A percentile compares a stretch with the other conserved stretches of the same genome.
Evolutionary conservation across 2,113 vertebrate species (phyloP).

Genomic region (Martes martes): DNA sequence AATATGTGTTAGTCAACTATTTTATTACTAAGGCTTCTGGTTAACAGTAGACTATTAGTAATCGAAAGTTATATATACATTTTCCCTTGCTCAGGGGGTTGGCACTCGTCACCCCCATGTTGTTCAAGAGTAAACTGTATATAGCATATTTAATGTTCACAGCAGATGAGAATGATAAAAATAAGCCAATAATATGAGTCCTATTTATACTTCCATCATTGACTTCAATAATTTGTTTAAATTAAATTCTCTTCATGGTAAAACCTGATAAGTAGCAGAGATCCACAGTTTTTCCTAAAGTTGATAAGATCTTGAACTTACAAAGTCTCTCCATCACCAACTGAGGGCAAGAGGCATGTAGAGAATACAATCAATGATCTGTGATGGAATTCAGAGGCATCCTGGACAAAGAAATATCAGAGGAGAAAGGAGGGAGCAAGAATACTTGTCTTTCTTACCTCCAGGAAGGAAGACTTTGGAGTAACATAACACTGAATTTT

Average conservation of each 20-base stretch:
- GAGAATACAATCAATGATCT: not conserved
- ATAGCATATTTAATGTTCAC: not conserved
- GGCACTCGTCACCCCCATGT: not conserved
- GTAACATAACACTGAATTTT: not conserved
- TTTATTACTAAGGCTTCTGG: not conserved
- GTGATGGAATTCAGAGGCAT: not conserved
- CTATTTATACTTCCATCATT: not conserved
- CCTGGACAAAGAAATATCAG: not conserved
- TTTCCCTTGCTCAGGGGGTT: not conserved
- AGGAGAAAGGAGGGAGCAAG: not conserved
- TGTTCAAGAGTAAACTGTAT: not conserved
- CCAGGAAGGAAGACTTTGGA: not conserved
- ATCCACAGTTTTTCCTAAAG: not conserved
- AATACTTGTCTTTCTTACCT: not conserved
- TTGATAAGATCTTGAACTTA: not conserved
- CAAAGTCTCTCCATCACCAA: not conserved
- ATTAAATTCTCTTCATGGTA: slow-evolving; percentile 4
- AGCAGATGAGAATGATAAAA: not conserved
- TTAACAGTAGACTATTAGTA: not conserved
- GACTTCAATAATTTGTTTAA: not conserved
- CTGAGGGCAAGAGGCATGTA: not conserved
- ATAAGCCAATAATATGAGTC: not conserved
- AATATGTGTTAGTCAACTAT: not conserved
- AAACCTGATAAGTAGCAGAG: not conserved
- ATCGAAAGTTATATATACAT: not conserved